Conservation (phyloP, 2,797 vertebrate species). For the Coendou prehensilis region DNA sequence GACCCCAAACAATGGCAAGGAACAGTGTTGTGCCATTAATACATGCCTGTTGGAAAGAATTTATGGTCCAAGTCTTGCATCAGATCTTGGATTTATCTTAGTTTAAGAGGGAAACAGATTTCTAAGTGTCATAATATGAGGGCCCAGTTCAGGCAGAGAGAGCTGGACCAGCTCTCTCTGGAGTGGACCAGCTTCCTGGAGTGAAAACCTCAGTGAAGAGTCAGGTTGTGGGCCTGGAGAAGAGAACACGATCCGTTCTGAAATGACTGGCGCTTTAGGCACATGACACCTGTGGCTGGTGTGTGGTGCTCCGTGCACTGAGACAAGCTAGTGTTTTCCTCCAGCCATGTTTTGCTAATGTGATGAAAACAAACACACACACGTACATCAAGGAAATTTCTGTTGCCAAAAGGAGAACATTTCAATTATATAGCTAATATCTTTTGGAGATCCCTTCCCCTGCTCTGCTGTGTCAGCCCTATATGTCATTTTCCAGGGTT, state of each 20-base stretch:
- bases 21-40: background rate
- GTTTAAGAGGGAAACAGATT: background rate
- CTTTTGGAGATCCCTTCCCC: background rate
- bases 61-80: constrained; percentile 32
- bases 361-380: background rate
- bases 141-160: constrained; percentile 3
- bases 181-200: background rate
- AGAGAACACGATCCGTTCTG: background rate
- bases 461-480: background rate
- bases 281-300: background rate
- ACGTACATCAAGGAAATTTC: constrained; percentile 41
- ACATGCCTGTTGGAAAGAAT: constrained; percentile 5
- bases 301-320: background rate
- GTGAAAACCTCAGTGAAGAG: background rate
- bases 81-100: background rate
- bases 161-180: background rate
- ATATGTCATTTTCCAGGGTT: constrained; percentile 44
- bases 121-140: background rate
- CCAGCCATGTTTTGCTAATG: constrained; percentile 59
- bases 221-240: background rate
- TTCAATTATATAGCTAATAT: background rate
- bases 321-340: background rate
- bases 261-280: background rate
- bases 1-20: background rate
- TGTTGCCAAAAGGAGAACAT: background rate